Evolutionary conservation across 1,140 invertebrate species (phyloP).

Genomic region (Tyrophagus putrescentiae): DNA sequence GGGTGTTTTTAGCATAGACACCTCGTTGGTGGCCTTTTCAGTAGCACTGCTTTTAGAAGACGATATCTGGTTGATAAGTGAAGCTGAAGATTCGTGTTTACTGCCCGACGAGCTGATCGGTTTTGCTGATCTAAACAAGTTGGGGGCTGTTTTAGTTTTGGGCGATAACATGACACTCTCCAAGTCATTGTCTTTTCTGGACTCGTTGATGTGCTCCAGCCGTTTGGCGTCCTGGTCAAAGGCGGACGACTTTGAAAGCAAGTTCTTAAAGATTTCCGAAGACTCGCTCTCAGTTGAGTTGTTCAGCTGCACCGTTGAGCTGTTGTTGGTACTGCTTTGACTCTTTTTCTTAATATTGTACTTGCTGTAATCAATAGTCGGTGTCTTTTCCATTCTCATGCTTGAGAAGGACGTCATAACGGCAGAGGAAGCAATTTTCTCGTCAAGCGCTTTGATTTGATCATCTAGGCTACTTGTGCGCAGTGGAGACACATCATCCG

Average conservation of each 20-base stretch:
- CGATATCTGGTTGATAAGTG: background rate
- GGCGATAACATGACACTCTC: slow-evolving; percentile 27
- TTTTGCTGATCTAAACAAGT: slow-evolving; percentile 34
- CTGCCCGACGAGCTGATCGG: slow-evolving; percentile 30
- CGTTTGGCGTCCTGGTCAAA: slow-evolving; percentile 90
- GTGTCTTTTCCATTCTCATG: slow-evolving; percentile 14
- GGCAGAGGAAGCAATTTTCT: slow-evolving; percentile 71
- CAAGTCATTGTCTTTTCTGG: slow-evolving; percentile 33
- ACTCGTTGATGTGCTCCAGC: slow-evolving; percentile 69
- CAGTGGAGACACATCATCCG: slow-evolving; percentile 32
- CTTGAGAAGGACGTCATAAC: slow-evolving; percentile 22
- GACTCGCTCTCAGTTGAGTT: slow-evolving; percentile 42
- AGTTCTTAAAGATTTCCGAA: slow-evolving; percentile 79
- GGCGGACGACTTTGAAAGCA: slow-evolving; percentile 76
- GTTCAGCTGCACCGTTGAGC: too few species aligned
- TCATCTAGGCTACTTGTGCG: slow-evolving; percentile 52
- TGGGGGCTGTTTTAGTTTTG: slow-evolving; percentile 28
- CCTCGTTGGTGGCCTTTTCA: background rate
- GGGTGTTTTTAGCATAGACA: background rate
- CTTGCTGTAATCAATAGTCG: slow-evolving; percentile 38
- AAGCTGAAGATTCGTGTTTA: background rate
- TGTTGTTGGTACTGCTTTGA: slow-evolving; percentile 19
- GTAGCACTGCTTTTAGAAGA: background rate
- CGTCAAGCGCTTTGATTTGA: slow-evolving; percentile 68
- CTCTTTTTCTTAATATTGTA: slow-evolving; percentile 39